A percentile compares a stretch with the other conserved stretches of the same genome.
Conservation (phyloP, 2,113 vertebrate species). For the Eonycteris spelaea region DNA sequence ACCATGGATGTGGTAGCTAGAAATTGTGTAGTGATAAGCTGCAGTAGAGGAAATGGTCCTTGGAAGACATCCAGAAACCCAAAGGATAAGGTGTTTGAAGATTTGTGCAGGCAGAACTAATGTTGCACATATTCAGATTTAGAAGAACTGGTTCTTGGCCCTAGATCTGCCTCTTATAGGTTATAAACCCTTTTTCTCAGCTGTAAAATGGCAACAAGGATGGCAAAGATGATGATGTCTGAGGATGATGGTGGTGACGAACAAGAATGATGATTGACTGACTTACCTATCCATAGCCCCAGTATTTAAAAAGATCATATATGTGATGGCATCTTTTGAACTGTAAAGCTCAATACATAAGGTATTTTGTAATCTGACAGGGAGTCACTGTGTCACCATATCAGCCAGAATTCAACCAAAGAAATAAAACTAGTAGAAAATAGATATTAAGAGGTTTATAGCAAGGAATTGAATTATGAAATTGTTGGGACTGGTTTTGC, state of each 20-base stretch:
- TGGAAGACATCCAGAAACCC: background rate
- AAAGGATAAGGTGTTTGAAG: background rate
- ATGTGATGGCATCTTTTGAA: background rate
- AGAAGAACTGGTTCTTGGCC: background rate
- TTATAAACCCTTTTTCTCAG: background rate
- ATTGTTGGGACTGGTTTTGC: too few relatives aligned
- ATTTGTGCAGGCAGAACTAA: background rate
- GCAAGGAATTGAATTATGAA: background rate
- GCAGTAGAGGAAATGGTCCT: background rate
- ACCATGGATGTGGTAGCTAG: background rate
- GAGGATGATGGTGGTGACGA: background rate
- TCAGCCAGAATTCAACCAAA: background rate
- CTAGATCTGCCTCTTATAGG: background rate
- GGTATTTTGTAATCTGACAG: background rate
- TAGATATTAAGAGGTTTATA: background rate
- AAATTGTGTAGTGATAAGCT: background rate
- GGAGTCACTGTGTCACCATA: background rate
- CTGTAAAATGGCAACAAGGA: background rate
- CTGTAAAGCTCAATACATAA: background rate
- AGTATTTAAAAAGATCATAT: background rate
- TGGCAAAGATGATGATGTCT: too few relatives aligned
- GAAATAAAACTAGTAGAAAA: background rate
- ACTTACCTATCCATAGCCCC: background rate
- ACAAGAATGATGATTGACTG: background rate
- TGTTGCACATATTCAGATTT: background rate